Conservation (phyloP, 2,888 invertebrate genomes). For the Scelioninae gen. 1 region DNA sequence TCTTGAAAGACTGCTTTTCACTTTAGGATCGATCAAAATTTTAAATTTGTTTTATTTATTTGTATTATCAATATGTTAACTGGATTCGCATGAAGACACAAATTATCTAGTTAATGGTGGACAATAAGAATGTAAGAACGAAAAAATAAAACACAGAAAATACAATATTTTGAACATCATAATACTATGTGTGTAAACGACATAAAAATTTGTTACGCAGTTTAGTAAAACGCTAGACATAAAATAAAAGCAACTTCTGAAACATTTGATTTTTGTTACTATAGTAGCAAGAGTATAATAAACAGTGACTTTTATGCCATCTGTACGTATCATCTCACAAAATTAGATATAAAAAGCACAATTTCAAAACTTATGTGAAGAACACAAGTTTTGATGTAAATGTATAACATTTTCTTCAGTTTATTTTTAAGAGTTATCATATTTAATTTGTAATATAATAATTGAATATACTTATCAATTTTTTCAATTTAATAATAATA, state of each 20-base stretch:
- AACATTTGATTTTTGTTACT: constrained; percentile 1
- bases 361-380: background rate
- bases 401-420: background rate
- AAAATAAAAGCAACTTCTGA: constrained; percentile 1
- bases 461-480: background rate
- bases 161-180: no score
- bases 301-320: background rate
- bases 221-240: constrained; percentile 3
- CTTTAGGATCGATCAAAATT: no score
- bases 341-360: background rate
- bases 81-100: no score
- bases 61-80: no score
- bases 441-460: background rate
- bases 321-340: background rate
- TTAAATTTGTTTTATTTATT: no score
- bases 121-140: no score
- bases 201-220: background rate
- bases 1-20: background rate
- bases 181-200: background rate
- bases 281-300: background rate
- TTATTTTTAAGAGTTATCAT: no score
- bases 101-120: no score
- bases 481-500: no score
- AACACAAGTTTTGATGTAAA: background rate
- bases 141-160: no score